Evolutionary conservation across 64 coral and sea anemone species (phyloP), one percentile per base, ranked within the genome.

Genomic region (Montipora cactus): DNA sequence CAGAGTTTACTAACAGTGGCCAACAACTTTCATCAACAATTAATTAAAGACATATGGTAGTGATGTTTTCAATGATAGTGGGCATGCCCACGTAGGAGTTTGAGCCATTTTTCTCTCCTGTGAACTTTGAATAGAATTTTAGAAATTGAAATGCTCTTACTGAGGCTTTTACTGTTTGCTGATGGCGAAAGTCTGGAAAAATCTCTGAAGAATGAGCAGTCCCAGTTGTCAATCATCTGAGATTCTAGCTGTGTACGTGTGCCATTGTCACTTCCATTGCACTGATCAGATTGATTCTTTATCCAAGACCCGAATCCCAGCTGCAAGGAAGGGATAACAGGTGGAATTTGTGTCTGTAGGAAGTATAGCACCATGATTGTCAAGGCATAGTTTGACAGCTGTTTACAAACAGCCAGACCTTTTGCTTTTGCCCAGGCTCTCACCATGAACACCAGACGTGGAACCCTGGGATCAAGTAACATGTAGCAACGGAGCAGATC

Each of bases 381-480:
- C 23, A 99, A 73, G 51, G 95, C 95, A 90, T 99, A 99, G 79
- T 87, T 99, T 69, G 96, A 84, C 80, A 97, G 18, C 59, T 92
- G 96, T 22, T 83, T 86, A 37, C 89, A 87, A 18, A 77, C 74
- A 44, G 95, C 81, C 10, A 96, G 46, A 18, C 87, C 95, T 73
- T 93, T 87, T 16, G 95, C 64, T 91, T 94, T 96, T n/a, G 95
- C 95, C 95, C 95, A 96, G 57, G 87, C 81, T 91, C 92, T 96
- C 81, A 94, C 88, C 21, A 91, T 45, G 62, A 85, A 96, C 16
- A 96, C 77, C 66, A 96, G 68, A 67, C 81, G 95, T 81, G 88
- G 50, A 22, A 96, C 75, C 81, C 92, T 91, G 21, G 87, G 81
- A 79, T 96, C 92, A 79, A 96, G 82, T 7, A 73, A 89, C 76